Evolutionary conservation across 2,797 vertebrate genomes (phyloP).

Genomic region (Natrix natrix): DNA sequence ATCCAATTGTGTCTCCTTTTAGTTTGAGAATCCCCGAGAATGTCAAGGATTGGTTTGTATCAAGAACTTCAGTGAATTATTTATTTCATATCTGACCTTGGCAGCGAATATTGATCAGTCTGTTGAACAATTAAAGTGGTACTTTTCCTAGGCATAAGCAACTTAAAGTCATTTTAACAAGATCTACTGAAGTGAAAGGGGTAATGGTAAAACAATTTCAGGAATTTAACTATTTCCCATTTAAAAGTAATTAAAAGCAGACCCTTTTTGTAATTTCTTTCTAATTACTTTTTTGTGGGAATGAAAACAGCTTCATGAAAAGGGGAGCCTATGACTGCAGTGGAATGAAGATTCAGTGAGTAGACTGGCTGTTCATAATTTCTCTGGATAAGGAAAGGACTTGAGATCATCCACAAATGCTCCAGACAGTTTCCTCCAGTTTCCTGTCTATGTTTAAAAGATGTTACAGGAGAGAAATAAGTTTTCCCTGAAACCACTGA

Average conservation of each 20-base stretch:
- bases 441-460: too few species aligned
- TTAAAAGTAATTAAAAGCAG: not conserved
- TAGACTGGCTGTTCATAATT: not conserved
- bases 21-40: not conserved
- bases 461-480: too few species aligned
- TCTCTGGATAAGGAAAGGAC: not conserved
- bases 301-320: not conserved
- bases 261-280: not conserved
- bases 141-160: not conserved
- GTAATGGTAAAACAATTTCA: not conserved
- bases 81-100: not conserved
- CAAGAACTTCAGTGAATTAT: not conserved
- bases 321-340: not conserved
- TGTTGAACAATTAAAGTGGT: not conserved
- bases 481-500: not conserved
- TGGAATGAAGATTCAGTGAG: not conserved
- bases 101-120: not conserved
- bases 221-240: not conserved
- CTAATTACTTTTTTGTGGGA: not conserved
- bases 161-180: not conserved
- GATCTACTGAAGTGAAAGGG: not conserved
- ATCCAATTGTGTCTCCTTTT: not conserved
- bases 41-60: not conserved
- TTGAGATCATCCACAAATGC: not conserved
- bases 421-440: not conserved